Conservation (phyloP, 92 coral and sea anemone genomes). For the Porites cylindrica region DNA sequence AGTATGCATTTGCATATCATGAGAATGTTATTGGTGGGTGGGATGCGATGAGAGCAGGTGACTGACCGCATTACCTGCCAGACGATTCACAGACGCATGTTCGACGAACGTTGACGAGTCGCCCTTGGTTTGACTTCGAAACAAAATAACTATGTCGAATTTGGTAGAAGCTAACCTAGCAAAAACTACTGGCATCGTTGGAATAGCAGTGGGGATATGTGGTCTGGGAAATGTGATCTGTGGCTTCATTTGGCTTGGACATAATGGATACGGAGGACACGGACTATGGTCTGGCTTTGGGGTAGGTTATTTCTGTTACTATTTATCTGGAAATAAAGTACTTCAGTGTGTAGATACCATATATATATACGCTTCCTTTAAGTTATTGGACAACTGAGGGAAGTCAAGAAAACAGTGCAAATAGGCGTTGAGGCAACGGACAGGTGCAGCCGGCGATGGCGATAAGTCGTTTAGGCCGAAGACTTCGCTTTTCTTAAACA, state of each 20-base stretch:
- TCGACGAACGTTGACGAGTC: neutral
- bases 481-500: no score
- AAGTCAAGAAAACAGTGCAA: no score
- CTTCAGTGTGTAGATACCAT: neutral
- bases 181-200: conserved; percentile 73
- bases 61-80: neutral
- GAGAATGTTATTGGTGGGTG: no score
- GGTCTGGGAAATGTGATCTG: conserved; percentile 63
- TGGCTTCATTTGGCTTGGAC: conserved; percentile 78
- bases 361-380: no score
- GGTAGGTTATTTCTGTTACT: conserved; percentile 37
- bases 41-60: neutral
- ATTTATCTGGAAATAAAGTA: neutral
- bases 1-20: no score
- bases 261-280: conserved; percentile 77
- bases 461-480: no score
- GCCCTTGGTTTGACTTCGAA: neutral
- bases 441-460: no score
- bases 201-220: conserved; percentile 50
- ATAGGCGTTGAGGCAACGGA: no score
- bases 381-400: no score
- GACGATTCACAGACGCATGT: no score
- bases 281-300: conserved; percentile 83
- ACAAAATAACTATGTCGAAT: conserved; percentile 14
- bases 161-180: conserved; percentile 70